phyloP scores from a whole-genome alignment of 2,797 vertebrate species.

The Bufotes viridis region DNA sequence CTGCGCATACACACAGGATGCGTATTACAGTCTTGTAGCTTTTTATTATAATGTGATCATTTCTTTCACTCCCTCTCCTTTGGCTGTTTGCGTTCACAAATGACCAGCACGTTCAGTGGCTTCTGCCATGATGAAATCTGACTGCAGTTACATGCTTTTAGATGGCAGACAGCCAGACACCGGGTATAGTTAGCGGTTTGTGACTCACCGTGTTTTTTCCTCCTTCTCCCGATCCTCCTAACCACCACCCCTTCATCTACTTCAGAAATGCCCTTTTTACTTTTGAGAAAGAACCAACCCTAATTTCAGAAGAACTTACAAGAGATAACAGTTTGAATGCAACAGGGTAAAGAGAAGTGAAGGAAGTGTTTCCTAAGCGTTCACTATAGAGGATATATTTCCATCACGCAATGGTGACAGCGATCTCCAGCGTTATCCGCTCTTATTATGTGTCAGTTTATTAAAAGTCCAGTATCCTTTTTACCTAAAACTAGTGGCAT shows the following conservation, averaged over 20 bases:
- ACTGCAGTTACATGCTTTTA: background rate
- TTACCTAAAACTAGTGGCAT: too few species aligned
- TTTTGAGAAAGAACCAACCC: conserved; percentile 41
- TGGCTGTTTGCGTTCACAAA: background rate
- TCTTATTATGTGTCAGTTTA: background rate
- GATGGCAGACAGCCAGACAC: background rate
- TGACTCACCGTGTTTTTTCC: background rate
- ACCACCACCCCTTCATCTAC: background rate
- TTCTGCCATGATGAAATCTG: background rate
- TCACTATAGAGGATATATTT: background rate
- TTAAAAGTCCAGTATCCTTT: background rate
- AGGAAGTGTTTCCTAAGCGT: conserved; percentile 44
- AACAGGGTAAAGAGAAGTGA: conserved; percentile 17
- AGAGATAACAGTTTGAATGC: conserved; percentile 9
- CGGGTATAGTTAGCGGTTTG: background rate
- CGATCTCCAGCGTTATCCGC: background rate
- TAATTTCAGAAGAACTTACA: conserved; percentile 23
- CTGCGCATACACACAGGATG: too few species aligned
- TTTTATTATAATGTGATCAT: too few species aligned
- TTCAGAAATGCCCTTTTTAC: conserved; percentile 17
- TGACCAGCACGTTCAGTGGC: background rate
- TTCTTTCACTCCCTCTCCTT: too few species aligned
- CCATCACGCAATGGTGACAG: background rate
- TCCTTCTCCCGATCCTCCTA: background rate
- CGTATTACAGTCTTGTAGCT: too few species aligned